Conservation (phyloP, 2,888 invertebrate species). For the Nymphalis polychloros region DNA sequence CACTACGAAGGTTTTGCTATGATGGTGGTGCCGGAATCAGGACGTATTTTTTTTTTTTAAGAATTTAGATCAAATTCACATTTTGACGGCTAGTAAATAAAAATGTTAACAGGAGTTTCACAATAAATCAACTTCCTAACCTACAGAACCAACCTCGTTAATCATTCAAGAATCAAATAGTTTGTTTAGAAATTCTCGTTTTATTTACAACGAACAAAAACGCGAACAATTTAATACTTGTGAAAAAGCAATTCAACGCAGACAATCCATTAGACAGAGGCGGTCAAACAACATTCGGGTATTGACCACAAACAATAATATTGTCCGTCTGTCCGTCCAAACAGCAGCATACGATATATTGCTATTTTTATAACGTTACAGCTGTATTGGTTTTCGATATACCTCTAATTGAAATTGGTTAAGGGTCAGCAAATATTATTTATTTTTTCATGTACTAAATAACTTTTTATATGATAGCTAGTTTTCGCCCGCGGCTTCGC, state of each 20-base stretch:
- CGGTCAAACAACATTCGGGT: conserved; percentile 25
- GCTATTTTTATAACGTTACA: conserved; percentile 23
- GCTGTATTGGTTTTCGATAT: conserved; percentile 6
- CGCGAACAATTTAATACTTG: neutral
- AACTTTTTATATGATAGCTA: too few relatives aligned
- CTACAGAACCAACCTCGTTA: too few relatives aligned
- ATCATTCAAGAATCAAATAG: neutral
- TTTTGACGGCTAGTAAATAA: too few relatives aligned
- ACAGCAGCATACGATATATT: conserved; percentile 20
- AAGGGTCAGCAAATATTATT: neutral
- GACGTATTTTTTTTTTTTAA: too few relatives aligned
- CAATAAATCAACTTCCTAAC: too few relatives aligned
- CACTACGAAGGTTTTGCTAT: too few relatives aligned
- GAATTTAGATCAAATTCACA: too few relatives aligned
- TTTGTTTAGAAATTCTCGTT: neutral
- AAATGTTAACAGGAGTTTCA: too few relatives aligned
- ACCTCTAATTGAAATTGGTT: conserved; percentile 4
- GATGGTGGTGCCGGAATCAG: too few relatives aligned
- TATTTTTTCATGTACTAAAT: too few relatives aligned
- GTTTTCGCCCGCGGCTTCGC: too few relatives aligned
- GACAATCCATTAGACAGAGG: conserved; percentile 26
- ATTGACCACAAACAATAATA: conserved; percentile 38
- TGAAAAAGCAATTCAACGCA: conserved; percentile 26
- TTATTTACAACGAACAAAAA: conserved; percentile 2
- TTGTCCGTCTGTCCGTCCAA: conserved; percentile 30